Percentiles rank a stretch among this genome's conserved stretches.
phyloP scores from a whole-genome alignment of 2,113 vertebrate genomes.

The Xyliphius kryptos region DNA sequence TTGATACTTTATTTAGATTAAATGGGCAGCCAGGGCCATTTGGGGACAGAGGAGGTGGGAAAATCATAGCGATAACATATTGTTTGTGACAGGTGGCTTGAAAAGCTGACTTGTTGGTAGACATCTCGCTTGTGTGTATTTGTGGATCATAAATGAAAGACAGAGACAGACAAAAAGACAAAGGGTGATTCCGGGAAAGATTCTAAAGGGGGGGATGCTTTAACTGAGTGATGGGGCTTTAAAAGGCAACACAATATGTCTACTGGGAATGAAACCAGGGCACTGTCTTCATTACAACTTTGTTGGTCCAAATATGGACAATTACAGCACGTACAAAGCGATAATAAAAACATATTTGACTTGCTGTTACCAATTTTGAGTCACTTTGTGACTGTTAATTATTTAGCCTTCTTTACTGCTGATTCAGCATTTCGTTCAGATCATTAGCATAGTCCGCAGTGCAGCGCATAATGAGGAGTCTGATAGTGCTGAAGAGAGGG shows the following conservation, averaged over 20 bases:
- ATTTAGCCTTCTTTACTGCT: constrained; percentile 46
- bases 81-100: constrained; percentile 21
- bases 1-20: constrained; percentile 27
- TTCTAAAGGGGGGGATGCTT: too few species aligned
- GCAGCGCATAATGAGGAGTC: constrained; percentile 40
- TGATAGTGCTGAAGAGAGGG: constrained; percentile 33
- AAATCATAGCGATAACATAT: constrained; percentile 27
- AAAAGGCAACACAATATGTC: too few species aligned
- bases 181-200: too few species aligned
- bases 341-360: not conserved
- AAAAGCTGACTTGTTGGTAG: constrained; percentile 7
- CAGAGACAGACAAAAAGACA: not conserved
- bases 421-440: constrained; percentile 45
- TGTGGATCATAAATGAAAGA: not conserved
- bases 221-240: too few species aligned
- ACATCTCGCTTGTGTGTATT: not conserved
- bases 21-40: constrained; percentile 13
- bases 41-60: constrained; percentile 15
- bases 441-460: constrained; percentile 45
- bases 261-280: too few species aligned
- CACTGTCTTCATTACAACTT: too few species aligned
- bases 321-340: not conserved
- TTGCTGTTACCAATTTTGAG: constrained; percentile 21
- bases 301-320: too few species aligned
- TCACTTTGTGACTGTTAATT: constrained; percentile 41